Conservation (phyloP, 2,113 vertebrate species). For the Ageneiosus marmoratus region DNA sequence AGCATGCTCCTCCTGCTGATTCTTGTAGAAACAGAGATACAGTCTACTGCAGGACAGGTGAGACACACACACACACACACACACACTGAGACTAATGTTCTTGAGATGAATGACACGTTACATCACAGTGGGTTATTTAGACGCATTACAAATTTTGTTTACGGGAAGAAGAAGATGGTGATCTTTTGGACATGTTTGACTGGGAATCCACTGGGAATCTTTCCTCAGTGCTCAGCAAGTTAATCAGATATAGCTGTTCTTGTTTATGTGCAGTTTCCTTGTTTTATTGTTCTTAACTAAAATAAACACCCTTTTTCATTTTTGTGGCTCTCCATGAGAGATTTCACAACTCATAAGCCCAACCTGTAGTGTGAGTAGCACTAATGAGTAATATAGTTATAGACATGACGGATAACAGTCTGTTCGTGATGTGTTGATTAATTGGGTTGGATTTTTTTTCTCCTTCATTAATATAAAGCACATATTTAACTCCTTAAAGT, state of each 20-base stretch:
- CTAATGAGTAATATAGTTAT: neutral
- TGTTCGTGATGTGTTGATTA: neutral
- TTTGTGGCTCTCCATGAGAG: neutral
- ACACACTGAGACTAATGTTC: neutral
- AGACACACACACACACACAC: neutral
- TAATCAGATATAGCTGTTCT: neutral
- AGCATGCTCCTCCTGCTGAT: conserved; percentile 26
- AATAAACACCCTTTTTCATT: neutral
- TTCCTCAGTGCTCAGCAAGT: neutral
- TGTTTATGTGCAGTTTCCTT: neutral
- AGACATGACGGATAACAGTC: neutral
- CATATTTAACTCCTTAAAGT: neutral
- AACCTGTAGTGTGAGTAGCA: neutral
- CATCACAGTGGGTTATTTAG: neutral
- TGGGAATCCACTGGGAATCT: too few species aligned
- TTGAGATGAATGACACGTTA: neutral
- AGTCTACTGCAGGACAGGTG: conserved; percentile 24
- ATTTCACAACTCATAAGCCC: neutral
- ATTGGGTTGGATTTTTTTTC: neutral
- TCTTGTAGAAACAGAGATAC: conserved; percentile 22
- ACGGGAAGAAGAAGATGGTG: neutral
- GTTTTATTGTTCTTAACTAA: neutral
- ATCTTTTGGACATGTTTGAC: neutral
- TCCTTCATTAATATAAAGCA: neutral
- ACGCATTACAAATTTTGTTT: neutral